These are phyloP conservation scores for Dallia pectoralis DNA, from an alignment of 2,797 vertebrate species.

Conservation along the genomic window DNA sequence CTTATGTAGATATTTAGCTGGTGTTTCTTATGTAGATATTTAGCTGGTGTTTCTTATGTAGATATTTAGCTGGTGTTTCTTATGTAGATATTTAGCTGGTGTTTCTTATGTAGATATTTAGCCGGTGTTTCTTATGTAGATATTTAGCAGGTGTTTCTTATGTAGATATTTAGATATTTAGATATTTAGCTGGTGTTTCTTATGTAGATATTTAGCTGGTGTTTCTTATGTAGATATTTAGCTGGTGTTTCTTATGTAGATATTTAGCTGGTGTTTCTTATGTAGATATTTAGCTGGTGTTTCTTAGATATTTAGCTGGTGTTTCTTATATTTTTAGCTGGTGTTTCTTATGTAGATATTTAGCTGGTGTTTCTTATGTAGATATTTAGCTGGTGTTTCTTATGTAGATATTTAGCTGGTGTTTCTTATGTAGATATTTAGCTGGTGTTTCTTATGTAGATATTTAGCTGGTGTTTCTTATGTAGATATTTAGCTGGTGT, in stretches of 20 bases:
- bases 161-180: too few relatives aligned
- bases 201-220: conserved; percentile 4
- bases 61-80: background rate
- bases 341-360: background rate
- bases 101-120: background rate
- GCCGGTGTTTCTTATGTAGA: background rate
- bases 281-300: background rate
- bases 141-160: background rate
- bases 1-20: conserved; percentile 6
- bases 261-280: background rate
- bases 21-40: background rate
- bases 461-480: background rate
- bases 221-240: background rate
- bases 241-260: background rate
- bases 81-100: conserved; percentile 4
- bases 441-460: background rate
- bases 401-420: conserved; percentile 4
- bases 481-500: background rate
- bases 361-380: background rate
- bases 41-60: background rate
- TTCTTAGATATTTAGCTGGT: background rate
- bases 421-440: background rate
- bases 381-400: background rate
- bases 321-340: background rate
- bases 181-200: background rate